Percentiles rank a stretch among this genome's conserved stretches.
Evolutionary conservation across 2,888 invertebrate species (phyloP).

Genomic region (Drosophila subsilvestris): DNA sequence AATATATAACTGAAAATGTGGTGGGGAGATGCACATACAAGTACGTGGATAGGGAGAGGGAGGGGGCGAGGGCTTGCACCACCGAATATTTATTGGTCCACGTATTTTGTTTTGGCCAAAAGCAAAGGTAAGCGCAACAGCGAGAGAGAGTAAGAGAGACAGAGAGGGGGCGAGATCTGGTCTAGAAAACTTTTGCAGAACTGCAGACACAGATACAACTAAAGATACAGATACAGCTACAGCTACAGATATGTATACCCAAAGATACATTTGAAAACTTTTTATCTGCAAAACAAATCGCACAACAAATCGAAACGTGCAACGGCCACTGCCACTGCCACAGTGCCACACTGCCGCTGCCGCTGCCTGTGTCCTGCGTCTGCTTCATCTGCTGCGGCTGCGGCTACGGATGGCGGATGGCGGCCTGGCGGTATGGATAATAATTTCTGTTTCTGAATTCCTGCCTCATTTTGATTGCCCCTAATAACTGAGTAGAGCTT

Average conservation of each 20-base stretch:
- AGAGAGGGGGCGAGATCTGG: slow-evolving; percentile 8
- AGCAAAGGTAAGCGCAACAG: slow-evolving; percentile 58
- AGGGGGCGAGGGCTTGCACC: not conserved
- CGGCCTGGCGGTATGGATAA: slow-evolving; percentile 64
- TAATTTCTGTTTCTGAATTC: slow-evolving; percentile 80
- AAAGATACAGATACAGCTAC: slow-evolving; percentile 1
- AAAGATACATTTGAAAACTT: slow-evolving; percentile 71
- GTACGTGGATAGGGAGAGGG: slow-evolving; percentile 10
- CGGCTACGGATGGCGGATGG: slow-evolving; percentile 32
- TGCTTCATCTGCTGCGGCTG: slow-evolving; percentile 42
- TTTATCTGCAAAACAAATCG: slow-evolving; percentile 75
- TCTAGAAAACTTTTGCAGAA: slow-evolving; percentile 51
- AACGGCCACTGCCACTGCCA: slow-evolving; percentile 8
- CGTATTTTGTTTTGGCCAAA: slow-evolving; percentile 68
- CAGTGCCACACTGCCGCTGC: not conserved
- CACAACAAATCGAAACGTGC: slow-evolving; percentile 74
- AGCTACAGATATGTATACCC: slow-evolving; percentile 25
- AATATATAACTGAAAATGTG: slow-evolving; percentile 50
- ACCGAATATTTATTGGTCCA: slow-evolving; percentile 63
- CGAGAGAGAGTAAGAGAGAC: slow-evolving; percentile 37
- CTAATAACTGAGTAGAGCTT: slow-evolving; percentile 79
- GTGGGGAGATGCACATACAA: not conserved
- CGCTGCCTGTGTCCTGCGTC: slow-evolving; percentile 29
- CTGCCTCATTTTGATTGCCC: slow-evolving; percentile 80
- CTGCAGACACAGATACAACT: slow-evolving; percentile 24